Conservation (phyloP, 2,797 vertebrate genomes). For the Chaunax sp. region DNA sequence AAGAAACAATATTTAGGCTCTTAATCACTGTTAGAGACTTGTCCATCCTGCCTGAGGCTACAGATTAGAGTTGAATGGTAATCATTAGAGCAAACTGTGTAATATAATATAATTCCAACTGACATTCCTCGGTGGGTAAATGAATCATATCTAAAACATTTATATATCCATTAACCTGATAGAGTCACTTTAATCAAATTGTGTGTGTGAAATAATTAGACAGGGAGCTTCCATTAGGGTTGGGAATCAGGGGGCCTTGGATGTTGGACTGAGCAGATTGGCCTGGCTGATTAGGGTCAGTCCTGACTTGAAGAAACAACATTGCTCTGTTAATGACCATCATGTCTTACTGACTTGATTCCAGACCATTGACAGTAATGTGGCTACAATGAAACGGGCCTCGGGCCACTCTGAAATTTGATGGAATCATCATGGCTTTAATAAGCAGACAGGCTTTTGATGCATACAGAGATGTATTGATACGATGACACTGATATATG, state of each 20-base stretch:
- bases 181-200: constrained; percentile 46
- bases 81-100: constrained; percentile 5
- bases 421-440: too few species aligned
- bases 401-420: neutral
- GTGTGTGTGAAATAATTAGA: constrained; percentile 40
- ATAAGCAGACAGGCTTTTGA: too few species aligned
- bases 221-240: constrained; percentile 29
- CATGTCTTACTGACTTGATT: constrained; percentile 20
- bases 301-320: constrained; percentile 27
- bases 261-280: constrained; percentile 46
- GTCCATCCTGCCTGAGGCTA: constrained; percentile 13
- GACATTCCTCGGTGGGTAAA: constrained; percentile 65
- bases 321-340: constrained; percentile 21
- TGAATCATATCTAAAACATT: constrained; percentile 54
- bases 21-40: neutral
- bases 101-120: constrained; percentile 48
- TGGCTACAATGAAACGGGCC: constrained; percentile 2
- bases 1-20: too few species aligned
- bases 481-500: too few species aligned
- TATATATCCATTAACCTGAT: constrained; percentile 61
- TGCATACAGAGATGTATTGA: too few species aligned
- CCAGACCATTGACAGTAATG: constrained; percentile 13
- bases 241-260: constrained; percentile 29
- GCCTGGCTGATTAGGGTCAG: constrained; percentile 51
- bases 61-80: constrained; percentile 48